phyloP scores from a whole-genome alignment of 2,888 invertebrate genomes.

The Tachystola acroxantha region DNA sequence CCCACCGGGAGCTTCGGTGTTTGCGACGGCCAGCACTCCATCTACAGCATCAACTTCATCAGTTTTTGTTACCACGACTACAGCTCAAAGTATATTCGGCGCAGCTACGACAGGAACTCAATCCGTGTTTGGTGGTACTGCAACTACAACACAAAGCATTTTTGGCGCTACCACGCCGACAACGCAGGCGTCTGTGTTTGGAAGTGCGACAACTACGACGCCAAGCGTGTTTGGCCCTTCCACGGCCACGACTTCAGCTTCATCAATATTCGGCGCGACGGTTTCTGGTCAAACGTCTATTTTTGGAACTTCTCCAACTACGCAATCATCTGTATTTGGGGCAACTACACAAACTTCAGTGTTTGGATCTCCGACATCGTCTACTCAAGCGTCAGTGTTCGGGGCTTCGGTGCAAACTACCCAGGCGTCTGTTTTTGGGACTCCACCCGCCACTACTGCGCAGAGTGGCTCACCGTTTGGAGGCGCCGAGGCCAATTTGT shows the following conservation, averaged over 20 bases:
- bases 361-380: slow-evolving; percentile 21
- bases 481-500: slow-evolving; percentile 48
- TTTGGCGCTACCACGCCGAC: slow-evolving; percentile 27
- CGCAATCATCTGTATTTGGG: slow-evolving; percentile 30
- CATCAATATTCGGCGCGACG: slow-evolving; percentile 13
- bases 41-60: slow-evolving; percentile 16
- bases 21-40: slow-evolving; percentile 15
- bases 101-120: slow-evolving; percentile 16
- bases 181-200: slow-evolving; percentile 28
- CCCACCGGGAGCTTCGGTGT: slow-evolving; percentile 13
- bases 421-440: slow-evolving; percentile 22
- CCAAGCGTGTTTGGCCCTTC: slow-evolving; percentile 23
- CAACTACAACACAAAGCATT: slow-evolving; percentile 25
- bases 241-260: slow-evolving; percentile 18
- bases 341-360: slow-evolving; percentile 21
- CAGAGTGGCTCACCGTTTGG: slow-evolving; percentile 52
- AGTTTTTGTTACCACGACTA: slow-evolving; percentile 10
- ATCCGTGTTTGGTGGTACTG: slow-evolving; percentile 20
- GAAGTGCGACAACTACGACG: slow-evolving; percentile 23
- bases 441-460: slow-evolving; percentile 25
- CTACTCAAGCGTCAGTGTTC: slow-evolving; percentile 26
- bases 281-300: slow-evolving; percentile 24
- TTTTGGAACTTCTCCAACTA: slow-evolving; percentile 21
- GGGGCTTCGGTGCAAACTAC: slow-evolving; percentile 34
- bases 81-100: slow-evolving; percentile 15